Evolutionary conservation across 2,797 vertebrate species (phyloP).

Genomic region (Esox lucius): DNA sequence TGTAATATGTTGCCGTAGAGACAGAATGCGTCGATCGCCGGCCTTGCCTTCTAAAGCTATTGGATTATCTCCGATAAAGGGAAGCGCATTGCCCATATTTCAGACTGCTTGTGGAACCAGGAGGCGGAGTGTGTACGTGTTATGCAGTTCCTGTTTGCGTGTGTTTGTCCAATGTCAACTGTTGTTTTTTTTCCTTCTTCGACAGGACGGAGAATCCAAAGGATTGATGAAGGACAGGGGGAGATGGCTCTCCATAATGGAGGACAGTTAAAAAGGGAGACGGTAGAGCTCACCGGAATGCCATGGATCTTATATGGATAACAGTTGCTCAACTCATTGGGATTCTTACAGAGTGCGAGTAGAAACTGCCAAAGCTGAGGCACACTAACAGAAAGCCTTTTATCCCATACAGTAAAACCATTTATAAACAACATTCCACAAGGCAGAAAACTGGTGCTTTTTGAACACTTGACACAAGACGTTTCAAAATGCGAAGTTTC

Average conservation of each 20-base stretch:
- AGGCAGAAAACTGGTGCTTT: no score
- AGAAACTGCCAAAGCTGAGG: background rate
- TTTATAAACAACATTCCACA: no score
- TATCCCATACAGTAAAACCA: no score
- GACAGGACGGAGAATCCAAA: background rate
- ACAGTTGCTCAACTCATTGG: background rate
- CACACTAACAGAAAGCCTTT: no score
- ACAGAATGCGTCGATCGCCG: background rate
- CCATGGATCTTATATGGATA: background rate
- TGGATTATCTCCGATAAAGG: constrained; percentile 33
- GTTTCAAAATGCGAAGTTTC: background rate
- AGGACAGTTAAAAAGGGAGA: background rate
- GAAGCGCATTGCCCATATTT: constrained; percentile 17
- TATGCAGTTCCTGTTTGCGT: no score
- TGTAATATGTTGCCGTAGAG: no score
- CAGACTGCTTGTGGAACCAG: constrained; percentile 17
- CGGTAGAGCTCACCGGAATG: background rate
- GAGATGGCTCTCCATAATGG: background rate
- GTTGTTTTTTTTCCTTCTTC: background rate
- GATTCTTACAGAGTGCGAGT: background rate
- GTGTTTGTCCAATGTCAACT: constrained; percentile 1
- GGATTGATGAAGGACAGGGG: background rate
- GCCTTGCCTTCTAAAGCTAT: constrained; percentile 23
- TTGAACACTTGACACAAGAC: background rate
- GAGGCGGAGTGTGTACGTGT: constrained; percentile 8